Base-by-base conservation (phyloP, 53 echinoderm and acorn worm genomes). In the Patiria pectinifera region DNA sequence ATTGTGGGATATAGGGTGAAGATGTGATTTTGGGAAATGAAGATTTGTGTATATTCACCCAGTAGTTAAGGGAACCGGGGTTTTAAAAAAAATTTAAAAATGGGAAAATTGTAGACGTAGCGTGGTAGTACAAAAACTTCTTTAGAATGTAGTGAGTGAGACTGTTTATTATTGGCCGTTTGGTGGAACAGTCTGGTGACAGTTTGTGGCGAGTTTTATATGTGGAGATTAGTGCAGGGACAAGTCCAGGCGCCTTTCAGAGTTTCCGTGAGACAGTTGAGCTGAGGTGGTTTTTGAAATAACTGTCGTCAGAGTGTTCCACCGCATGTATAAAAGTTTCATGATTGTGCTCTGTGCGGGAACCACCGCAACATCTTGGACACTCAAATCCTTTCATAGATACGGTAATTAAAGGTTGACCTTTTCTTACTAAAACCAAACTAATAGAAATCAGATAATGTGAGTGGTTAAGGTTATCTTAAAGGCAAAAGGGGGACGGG, bases 81-180 rank as follows among this genome's bases (percentile, higher is more conserved):
- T 76, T 35, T 35, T 35, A 46, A 47, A 21, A 69, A n/a, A 47
- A 19, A 7, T n/a, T n/a, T n/a, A 14, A 12, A 35, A 35, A 35
- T 35, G 35, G 35, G 78, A 61, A 53, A 77, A 59, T 69, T 80
- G 90, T 90, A 90, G 81, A 90, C 16, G 25, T 90, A 80, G 90
- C 22, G 21, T 90, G 90, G 46, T 81, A 90, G 69, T 77, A 77
- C 21, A 76, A 62, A 77, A 81, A 53, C 53, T 25, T 71, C 46
- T 24, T 44, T 90, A 90, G 90, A 90, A 62, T 46, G 87, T 87
- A 87, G 87, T 26, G 76, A 90, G 82, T 80, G 81, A 90, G 59
- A 69, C 80, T 13, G 78, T 74, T 89, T 89, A 87, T 88, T 86
- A 90, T 80, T 46, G 80, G 70, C 81, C 90, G 23, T 60, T 89